Base-by-base conservation (phyloP, 2,888 invertebrate species). In the Bimastos eiseni region DNA sequence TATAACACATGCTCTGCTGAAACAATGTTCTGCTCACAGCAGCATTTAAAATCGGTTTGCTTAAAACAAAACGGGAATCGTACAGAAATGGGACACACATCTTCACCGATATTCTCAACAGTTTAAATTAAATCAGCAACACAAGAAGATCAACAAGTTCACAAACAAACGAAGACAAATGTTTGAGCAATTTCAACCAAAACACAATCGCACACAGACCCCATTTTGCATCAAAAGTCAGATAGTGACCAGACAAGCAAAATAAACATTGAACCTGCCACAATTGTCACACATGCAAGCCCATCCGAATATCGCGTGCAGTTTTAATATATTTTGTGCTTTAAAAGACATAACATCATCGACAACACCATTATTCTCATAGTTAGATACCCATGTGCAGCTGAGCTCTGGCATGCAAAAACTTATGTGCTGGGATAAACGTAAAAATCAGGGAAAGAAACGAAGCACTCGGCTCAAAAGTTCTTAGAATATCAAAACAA, bases 121-220 rank as follows among this genome's bases (percentile, higher is more conserved):
- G 70, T 70, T 13, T 70, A n/a, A 70, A 70, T 70, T n/a, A 70
- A 70, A n/a, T 70, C 70, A n/a, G 30, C 70, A 70, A 70, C n/a
- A n/a, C 70, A 70, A 13, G 70, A 70, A 30, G n/a, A 70, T 70
- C 70, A 70, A 70, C 70, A 70, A 70, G 70, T 70, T 70, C 70
- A 70, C 70, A 70, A n/a, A n/a, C 70, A 2, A n/a, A 13, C 70
- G 30, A 70, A 30, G 70, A 70, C 70, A 70, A 30, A 30, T n/a
- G 70, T n/a, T 70, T 70, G 70, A 70, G 70, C 70, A 70, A 70
- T n/a, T 70, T 70, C 70, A 70, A 70, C 70, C 70, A 70, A 70
- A 70, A 17, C 70, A 70, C 30, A 30, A 55, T 30, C 30, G 55
- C 55, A 70, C 24, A 49, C 19, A n/a, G 8, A 49, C 21, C 6